A percentile compares a stretch with the other conserved stretches of the same genome.
phyloP scores from a whole-genome alignment of 2,888 invertebrate species.

The Netelia fuscicornis region DNA sequence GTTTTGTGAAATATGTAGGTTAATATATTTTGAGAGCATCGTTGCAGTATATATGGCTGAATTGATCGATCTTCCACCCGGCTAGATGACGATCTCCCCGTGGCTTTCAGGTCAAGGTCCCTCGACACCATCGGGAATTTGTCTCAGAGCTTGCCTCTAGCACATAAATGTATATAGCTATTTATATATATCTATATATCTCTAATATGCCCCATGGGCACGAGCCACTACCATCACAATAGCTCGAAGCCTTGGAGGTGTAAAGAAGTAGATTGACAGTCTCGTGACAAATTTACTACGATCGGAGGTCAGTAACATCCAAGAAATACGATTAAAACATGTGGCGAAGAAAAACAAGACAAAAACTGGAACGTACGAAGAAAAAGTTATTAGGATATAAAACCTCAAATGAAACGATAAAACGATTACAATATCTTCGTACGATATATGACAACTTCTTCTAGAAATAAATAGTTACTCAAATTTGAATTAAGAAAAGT shows the following conservation, averaged over 20 bases:
- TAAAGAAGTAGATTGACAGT: not conserved
- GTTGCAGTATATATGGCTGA: not conserved
- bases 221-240: not conserved
- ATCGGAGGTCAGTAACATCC: too few species aligned
- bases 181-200: slow-evolving; percentile 11
- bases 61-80: slow-evolving; percentile 26
- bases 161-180: slow-evolving; percentile 1
- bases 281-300: not conserved
- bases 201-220: not conserved
- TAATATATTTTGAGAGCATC: slow-evolving; percentile 23
- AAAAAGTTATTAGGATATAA: too few species aligned
- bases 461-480: too few species aligned
- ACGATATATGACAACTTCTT: too few species aligned
- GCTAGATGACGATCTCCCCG: slow-evolving; percentile 35
- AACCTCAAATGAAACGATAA: too few species aligned
- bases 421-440: too few species aligned
- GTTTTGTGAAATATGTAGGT: not conserved
- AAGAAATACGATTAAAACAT: too few species aligned
- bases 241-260: too few species aligned
- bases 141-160: slow-evolving; percentile 32
- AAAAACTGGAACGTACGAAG: too few species aligned
- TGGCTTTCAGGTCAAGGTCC: slow-evolving; percentile 53
- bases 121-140: slow-evolving; percentile 32
- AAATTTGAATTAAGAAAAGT: too few species aligned
- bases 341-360: too few species aligned